Conservation (phyloP, 2,888 invertebrate genomes). For the Panopea generosa region DNA sequence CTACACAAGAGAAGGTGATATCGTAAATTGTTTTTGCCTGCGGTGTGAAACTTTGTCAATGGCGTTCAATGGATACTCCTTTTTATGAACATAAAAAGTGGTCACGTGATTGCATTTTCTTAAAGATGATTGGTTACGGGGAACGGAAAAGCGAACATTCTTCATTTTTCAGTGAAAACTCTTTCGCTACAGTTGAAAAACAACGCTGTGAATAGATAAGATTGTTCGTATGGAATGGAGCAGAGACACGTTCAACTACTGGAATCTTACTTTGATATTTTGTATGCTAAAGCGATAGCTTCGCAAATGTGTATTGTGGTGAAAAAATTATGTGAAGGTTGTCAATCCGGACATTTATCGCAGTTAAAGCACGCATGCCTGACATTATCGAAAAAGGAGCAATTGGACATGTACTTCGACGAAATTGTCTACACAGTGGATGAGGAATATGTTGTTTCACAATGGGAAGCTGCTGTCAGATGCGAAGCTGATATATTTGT, state of each 20-base stretch:
- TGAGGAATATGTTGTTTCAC: conserved; percentile 17
- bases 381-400: conserved; percentile 12
- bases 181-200: too few relatives aligned
- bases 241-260: conserved; percentile 22
- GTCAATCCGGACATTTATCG: conserved; percentile 22
- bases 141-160: too few relatives aligned
- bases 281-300: conserved; percentile 36
- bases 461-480: conserved; percentile 15
- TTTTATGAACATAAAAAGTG: conserved; percentile 28
- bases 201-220: too few relatives aligned
- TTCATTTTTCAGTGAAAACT: too few relatives aligned
- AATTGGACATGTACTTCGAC: conserved; percentile 29
- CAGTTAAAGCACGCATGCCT: conserved; percentile 27
- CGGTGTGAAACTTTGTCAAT: conserved; percentile 34
- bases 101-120: conserved; percentile 30
- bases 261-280: conserved; percentile 45
- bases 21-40: conserved; percentile 47
- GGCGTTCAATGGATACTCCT: conserved; percentile 27
- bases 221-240: conserved; percentile 20
- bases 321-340: conserved; percentile 34
- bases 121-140: too few relatives aligned
- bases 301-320: conserved; percentile 21
- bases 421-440: conserved; percentile 32
- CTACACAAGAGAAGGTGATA: conserved; percentile 46
- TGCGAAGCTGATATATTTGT: not conserved